Conservation (phyloP, 30 jellyfish, hydroid and myxozoan genomes). For the Nemopilema nomurai region DNA sequence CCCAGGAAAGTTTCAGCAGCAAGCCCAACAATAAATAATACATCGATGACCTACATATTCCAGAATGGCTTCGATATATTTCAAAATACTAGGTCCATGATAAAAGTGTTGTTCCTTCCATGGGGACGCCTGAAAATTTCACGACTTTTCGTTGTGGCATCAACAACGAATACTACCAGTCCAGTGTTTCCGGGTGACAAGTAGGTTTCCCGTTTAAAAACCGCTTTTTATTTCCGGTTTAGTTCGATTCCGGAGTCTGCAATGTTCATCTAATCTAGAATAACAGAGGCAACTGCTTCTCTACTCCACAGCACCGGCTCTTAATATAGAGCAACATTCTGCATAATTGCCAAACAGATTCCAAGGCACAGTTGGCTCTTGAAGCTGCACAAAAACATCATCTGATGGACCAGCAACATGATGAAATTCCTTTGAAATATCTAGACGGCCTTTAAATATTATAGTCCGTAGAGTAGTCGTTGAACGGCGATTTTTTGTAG, state of each 20-base stretch:
- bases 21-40: too few species aligned
- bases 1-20: too few species aligned
- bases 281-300: not conserved
- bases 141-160: too few species aligned
- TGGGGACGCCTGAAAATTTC: too few species aligned
- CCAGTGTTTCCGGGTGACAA: not conserved
- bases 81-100: too few species aligned
- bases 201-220: not conserved
- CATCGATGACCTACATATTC: too few species aligned
- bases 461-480: constrained; percentile 46
- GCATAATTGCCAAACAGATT: not conserved
- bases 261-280: not conserved
- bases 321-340: not conserved
- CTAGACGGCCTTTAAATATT: constrained; percentile 15
- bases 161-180: too few species aligned
- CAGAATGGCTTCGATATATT: too few species aligned
- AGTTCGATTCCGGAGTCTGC: not conserved
- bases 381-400: not conserved
- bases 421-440: not conserved
- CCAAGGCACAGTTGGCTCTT: not conserved
- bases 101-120: too few species aligned
- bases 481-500: constrained; percentile 28
- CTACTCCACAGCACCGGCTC: not conserved
- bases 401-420: not conserved
- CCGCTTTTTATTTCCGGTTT: too few species aligned